Evolutionary conservation across 1,140 invertebrate species (phyloP), one percentile per base, ranked within the genome.

Genomic region (Neodiprion pinetum): DNA sequence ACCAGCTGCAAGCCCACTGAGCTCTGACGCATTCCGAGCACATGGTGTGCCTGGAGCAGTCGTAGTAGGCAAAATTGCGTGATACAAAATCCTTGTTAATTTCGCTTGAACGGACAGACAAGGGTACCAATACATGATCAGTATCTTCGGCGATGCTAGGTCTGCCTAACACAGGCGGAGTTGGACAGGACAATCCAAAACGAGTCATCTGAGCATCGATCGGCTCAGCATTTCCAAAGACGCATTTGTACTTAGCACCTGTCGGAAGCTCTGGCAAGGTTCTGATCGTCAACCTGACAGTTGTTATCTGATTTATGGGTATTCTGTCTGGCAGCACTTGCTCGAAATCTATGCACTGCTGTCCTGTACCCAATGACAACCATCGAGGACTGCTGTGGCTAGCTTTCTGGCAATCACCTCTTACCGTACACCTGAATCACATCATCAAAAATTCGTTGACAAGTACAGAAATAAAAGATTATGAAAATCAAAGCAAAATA

Each of bases 11-110:
- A 3, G 94, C 93, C 96, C 96, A 98, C 78, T 95, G 93, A 72
- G 95, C 95, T 80, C 92, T 93, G 7, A 97, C 95, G 87, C 96
- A 98, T 50, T 94, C 92, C 67, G 93, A 92, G 85, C 96, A 98
- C 79, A 95, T 96, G 11, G 90, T 93, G 85, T 99, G 97, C 74
- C 93, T 92, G 9, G 93, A 94, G 85, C 98, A 99, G 87, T 99
- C 96, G 87, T 96, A 99, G 85, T 96, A 98, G 12, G 96, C 96
- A 88, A 99, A 98, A 85, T 95, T 95, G 71, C 95, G 90, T 1
- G 95, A 96, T 5, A 98, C 97, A 90, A 99, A 98, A 87, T 98
- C 97, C 83, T 97, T 97, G 83, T 98, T 97, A 7, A 96, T 98
- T 88, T 98, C 96, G 17, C 95, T 95, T 11, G 96, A 96, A 21